Conservation (phyloP, 1,140 invertebrate species). For the Dreissena rostriformis region DNA sequence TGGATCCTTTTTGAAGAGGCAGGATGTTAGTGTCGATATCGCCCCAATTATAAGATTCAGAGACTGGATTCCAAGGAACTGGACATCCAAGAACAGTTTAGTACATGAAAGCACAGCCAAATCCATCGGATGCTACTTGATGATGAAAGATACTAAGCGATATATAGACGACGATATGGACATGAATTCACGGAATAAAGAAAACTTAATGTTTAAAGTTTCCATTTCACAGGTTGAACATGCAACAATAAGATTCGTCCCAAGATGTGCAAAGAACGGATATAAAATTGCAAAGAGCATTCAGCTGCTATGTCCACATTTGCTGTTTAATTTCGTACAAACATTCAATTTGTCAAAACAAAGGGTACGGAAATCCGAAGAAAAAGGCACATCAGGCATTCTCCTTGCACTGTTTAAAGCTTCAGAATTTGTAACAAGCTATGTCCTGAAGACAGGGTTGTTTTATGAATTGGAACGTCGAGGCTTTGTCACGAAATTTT, state of each 20-base stretch:
- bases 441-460: neutral
- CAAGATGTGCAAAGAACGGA: neutral
- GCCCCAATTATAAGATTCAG: neutral
- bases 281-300: conserved; percentile 19
- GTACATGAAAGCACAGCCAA: neutral
- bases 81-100: neutral
- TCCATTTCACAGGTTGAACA: conserved; percentile 21
- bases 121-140: conserved; percentile 9
- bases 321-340: neutral
- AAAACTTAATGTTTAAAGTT: conserved; percentile 5
- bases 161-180: neutral
- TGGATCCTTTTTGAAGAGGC: neutral
- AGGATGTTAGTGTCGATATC: neutral
- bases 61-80: neutral
- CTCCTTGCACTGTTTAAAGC: neutral
- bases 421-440: conserved; percentile 1
- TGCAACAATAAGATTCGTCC: conserved; percentile 5
- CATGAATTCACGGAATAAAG: neutral
- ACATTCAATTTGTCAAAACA: neutral
- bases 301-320: neutral
- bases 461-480: conserved; percentile 8
- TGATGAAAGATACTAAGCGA: conserved; percentile 23
- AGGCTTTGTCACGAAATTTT: neutral
- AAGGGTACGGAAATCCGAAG: neutral
- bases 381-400: neutral